Percentiles rank a stretch among this genome's conserved stretches.
phyloP scores from a whole-genome alignment of 2,113 vertebrate species.

The Passer domesticus region DNA sequence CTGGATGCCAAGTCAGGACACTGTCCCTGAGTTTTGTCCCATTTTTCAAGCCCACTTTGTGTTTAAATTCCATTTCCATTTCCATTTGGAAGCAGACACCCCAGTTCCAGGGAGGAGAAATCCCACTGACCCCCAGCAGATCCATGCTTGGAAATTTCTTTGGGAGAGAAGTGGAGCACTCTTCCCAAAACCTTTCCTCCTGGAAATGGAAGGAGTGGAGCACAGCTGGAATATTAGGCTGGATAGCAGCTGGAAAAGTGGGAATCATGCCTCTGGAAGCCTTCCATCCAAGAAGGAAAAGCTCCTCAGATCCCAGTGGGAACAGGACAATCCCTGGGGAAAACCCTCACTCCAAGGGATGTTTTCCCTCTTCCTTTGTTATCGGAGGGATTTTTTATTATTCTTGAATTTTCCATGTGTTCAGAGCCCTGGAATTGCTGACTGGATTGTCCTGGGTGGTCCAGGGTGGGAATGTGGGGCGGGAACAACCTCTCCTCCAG shows the following conservation, averaged over 20 bases:
- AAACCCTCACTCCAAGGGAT: not conserved
- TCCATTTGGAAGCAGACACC: fast-evolving
- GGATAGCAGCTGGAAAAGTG: not conserved
- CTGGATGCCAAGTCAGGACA: not conserved
- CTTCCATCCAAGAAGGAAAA: not conserved
- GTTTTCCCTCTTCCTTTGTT: not conserved
- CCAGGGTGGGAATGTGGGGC: fast-evolving
- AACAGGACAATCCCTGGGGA: not conserved
- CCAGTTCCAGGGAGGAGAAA: not conserved
- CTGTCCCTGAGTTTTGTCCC: fast-evolving
- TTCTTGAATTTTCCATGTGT: not conserved
- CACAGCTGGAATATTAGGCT: not conserved
- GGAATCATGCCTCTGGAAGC: not conserved
- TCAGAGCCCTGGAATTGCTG: not conserved
- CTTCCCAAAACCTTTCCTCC: not conserved
- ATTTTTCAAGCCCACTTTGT: not conserved
- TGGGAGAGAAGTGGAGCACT: fast-evolving
- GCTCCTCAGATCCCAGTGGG: not conserved
- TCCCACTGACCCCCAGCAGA: no score
- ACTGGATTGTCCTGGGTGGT: not conserved
- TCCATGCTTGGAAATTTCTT: not conserved
- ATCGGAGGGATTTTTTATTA: not conserved
- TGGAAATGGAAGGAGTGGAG: not conserved
- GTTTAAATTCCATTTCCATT: not conserved
- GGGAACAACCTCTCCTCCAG: not conserved